phyloP scores from a whole-genome alignment of 2,113 vertebrate species.

The Arizona elegans region DNA sequence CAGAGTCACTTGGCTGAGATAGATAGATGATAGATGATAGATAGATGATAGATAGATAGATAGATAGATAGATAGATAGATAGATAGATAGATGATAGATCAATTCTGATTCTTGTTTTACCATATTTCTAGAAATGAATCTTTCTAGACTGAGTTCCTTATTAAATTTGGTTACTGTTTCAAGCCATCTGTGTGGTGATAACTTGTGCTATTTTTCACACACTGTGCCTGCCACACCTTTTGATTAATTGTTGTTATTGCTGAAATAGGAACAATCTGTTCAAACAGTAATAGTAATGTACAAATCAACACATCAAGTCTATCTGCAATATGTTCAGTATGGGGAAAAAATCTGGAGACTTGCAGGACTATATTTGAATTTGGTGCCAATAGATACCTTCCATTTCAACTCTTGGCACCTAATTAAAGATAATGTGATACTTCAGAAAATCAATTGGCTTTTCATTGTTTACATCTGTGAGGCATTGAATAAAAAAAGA shows the following conservation, averaged over 20 bases:
- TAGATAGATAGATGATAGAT: too few species aligned
- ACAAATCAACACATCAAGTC: conserved; percentile 21
- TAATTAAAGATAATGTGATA: conserved; percentile 19
- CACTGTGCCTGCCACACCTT: not conserved
- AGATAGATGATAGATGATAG: too few species aligned
- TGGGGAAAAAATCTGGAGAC: not conserved
- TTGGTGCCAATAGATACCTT: conserved; percentile 7
- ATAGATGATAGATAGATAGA: too few species aligned
- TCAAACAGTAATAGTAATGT: conserved; percentile 5
- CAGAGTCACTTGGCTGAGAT: not conserved
- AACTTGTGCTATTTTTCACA: conserved; percentile 18
- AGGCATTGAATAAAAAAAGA: not conserved
- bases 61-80: not conserved
- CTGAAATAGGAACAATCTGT: conserved; percentile 14
- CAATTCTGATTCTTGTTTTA: not conserved
- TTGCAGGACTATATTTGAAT: not conserved
- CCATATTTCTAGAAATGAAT: not conserved
- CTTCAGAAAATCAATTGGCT: conserved; percentile 18
- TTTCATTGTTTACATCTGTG: not conserved
- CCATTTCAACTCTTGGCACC: conserved; percentile 23
- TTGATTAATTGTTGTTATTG: conserved; percentile 28
- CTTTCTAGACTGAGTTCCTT: conserved; percentile 16
- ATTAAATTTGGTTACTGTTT: conserved; percentile 8
- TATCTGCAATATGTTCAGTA: conserved; percentile 22
- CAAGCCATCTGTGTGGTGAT: conserved; percentile 8